Conservation (phyloP, 1,140 invertebrate species). For the Aphaenogaster rudis region DNA sequence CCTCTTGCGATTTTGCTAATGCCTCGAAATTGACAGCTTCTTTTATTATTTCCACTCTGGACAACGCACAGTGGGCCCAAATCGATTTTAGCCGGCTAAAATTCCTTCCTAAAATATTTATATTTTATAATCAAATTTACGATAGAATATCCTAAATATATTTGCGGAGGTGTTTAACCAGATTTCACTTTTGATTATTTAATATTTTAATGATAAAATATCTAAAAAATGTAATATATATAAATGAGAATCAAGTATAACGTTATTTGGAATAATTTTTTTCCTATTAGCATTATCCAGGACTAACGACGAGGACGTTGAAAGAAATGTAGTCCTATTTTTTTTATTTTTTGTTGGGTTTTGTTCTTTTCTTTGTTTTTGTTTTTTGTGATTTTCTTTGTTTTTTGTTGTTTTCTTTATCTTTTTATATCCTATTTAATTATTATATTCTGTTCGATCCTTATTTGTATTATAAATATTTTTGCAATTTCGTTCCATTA, state of each 20-base stretch:
- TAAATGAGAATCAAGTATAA: too few relatives aligned
- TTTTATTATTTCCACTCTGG: too few relatives aligned
- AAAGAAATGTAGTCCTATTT: background rate
- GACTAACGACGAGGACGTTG: background rate
- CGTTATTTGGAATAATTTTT: background rate
- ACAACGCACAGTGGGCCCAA: too few relatives aligned
- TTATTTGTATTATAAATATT: too few relatives aligned
- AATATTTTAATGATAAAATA: background rate
- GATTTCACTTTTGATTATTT: background rate
- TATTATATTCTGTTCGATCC: too few relatives aligned
- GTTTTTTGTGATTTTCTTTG: background rate
- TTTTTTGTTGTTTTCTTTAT: background rate
- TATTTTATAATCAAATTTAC: too few relatives aligned
- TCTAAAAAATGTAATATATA: background rate
- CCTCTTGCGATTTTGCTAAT: too few relatives aligned
- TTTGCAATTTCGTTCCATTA: too few relatives aligned
- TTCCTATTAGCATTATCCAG: background rate
- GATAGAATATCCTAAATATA: background rate
- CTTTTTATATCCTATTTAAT: background rate
- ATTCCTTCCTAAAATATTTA: too few relatives aligned
- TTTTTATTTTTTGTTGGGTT: background rate
- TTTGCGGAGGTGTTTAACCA: background rate
- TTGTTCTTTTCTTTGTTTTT: background rate
- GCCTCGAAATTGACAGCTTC: too few relatives aligned
- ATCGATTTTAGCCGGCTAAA: too few relatives aligned